These are phyloP conservation scores for Scomber colias DNA, from an alignment of 2,113 vertebrate species.

Conservation along the genomic window DNA sequence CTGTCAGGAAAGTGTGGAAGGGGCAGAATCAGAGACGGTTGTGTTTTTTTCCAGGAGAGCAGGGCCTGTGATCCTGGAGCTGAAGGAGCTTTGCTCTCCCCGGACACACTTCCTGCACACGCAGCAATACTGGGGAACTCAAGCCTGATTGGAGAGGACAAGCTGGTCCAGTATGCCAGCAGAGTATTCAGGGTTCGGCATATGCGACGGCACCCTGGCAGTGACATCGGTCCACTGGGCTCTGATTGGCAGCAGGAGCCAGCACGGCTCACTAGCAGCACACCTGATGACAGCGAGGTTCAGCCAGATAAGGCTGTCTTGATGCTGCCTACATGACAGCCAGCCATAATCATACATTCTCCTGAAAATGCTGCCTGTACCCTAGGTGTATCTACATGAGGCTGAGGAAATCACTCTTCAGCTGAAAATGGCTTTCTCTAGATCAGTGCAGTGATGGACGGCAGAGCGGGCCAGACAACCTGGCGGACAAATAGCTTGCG, in stretches of 20 bases:
- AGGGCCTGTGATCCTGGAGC: constrained; percentile 52
- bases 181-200: constrained; percentile 54
- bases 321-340: constrained; percentile 51
- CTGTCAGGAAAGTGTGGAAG: constrained; percentile 51
- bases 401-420: constrained; percentile 55
- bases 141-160: constrained; percentile 75
- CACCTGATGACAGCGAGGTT: constrained; percentile 67
- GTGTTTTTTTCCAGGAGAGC: constrained; percentile 32
- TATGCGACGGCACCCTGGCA: constrained; percentile 55
- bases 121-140: constrained; percentile 68
- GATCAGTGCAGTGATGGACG: constrained; percentile 59
- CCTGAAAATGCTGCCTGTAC: constrained; percentile 37
- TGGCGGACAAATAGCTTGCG: constrained; percentile 54
- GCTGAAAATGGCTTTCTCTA: constrained; percentile 30
- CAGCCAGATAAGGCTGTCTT: constrained; percentile 65
- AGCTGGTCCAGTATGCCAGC: constrained; percentile 57
- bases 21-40: constrained; percentile 57
- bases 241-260: constrained; percentile 70
- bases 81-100: constrained; percentile 63
- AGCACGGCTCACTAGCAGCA: constrained; percentile 47
- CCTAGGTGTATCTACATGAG: constrained; percentile 35
- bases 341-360: constrained; percentile 53
- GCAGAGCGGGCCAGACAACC: constrained; percentile 32
- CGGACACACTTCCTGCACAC: constrained; percentile 65
- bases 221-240: constrained; percentile 53